Conservation (phyloP, 2,113 vertebrate species). For the Neodon shergylaensis region DNA sequence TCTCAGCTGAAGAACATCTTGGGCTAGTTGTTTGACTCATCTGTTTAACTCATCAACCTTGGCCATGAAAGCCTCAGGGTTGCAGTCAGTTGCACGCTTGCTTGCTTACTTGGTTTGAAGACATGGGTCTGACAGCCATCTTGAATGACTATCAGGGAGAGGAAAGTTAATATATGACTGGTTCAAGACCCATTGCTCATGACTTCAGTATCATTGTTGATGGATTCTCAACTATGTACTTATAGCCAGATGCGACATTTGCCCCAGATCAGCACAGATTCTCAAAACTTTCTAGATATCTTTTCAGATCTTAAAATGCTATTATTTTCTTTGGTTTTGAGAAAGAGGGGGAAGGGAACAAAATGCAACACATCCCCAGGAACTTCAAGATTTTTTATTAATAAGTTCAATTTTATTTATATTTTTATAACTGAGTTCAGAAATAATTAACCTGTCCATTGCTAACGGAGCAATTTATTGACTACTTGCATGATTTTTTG, state of each 20-base stretch:
- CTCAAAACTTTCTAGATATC: neutral
- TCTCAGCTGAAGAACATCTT: neutral
- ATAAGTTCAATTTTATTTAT: neutral
- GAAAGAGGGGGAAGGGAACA: neutral
- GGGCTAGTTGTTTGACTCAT: neutral
- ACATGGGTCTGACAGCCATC: neutral
- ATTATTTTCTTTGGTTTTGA: neutral
- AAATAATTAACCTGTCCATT: neutral
- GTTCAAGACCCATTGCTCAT: neutral
- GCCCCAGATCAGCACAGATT: neutral
- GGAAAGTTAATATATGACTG: neutral
- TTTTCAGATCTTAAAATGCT: neutral
- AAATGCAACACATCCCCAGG: neutral
- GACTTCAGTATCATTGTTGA: neutral
- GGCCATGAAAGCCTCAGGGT: neutral
- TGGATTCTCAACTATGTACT: neutral
- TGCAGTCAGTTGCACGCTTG: neutral
- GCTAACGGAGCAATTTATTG: neutral
- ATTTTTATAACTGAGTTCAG: neutral
- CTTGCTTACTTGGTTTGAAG: neutral
- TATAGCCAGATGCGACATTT: neutral
- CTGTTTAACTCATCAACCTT: neutral
- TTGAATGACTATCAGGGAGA: neutral
- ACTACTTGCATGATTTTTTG: neutral
- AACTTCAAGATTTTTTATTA: slow-evolving; percentile 23